phyloP scores from a whole-genome alignment of 1,140 invertebrate species.

The Megalonaias nervosa region DNA sequence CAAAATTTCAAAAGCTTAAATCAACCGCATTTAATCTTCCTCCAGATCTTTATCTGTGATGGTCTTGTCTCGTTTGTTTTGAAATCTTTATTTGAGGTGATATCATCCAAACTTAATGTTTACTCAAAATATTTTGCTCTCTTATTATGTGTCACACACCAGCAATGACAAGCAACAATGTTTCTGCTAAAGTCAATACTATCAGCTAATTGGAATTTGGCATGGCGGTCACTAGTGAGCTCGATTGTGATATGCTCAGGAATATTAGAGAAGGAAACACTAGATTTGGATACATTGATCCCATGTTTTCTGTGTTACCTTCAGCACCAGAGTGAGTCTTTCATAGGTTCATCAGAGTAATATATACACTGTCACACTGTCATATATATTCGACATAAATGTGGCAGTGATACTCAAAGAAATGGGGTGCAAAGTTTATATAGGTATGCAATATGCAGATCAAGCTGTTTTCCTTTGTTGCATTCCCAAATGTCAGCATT shows the following conservation, averaged over 20 bases:
- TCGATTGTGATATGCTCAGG: conserved; percentile 25
- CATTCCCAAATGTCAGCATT: not conserved
- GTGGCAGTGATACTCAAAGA: conserved; percentile 19
- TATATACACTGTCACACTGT: conserved; percentile 19
- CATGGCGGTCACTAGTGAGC: conserved; percentile 25
- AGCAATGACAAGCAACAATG: conserved; percentile 11
- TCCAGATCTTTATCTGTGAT: no score
- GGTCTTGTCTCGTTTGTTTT: no score
- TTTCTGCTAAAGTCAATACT: conserved; percentile 31
- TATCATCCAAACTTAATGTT: not conserved
- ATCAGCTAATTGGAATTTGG: conserved; percentile 22
- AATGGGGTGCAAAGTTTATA: conserved; percentile 1
- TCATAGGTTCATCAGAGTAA: conserved; percentile 5
- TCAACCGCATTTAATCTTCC: fast-evolving
- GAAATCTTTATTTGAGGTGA: no score
- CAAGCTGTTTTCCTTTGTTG: no score
- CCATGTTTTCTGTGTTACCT: not conserved
- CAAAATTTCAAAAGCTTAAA: no score
- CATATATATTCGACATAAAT: conserved; percentile 22
- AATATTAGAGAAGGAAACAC: not conserved
- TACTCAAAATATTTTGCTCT: conserved; percentile 21
- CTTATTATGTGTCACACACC: conserved; percentile 4
- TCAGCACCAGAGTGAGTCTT: conserved; percentile 12
- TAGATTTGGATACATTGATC: conserved; percentile 14
- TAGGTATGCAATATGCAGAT: not conserved